Evolutionary conservation across 2,113 vertebrate species (phyloP).

Genomic region (Pluvianellus socialis): DNA sequence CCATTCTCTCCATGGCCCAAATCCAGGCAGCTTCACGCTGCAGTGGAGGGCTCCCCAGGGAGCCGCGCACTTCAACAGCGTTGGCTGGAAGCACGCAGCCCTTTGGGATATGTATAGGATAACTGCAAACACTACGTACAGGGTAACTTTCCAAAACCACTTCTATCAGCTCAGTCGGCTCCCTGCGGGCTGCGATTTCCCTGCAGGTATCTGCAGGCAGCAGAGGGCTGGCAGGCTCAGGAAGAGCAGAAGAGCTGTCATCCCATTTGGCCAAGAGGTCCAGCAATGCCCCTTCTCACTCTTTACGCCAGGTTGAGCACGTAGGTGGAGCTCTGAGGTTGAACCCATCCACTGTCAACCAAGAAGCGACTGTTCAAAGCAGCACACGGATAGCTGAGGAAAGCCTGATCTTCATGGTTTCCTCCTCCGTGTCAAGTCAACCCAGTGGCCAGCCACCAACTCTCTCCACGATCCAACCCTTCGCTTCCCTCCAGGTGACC

Average conservation of each 20-base stretch:
- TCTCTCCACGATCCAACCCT: not conserved
- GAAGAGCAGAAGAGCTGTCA: not conserved
- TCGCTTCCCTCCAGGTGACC: not conserved
- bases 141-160: not conserved
- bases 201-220: not conserved
- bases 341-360: not conserved
- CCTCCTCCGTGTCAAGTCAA: not conserved
- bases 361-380: not conserved
- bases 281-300: not conserved
- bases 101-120: not conserved
- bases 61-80: accelerated
- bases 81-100: accelerated
- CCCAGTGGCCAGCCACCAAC: not conserved
- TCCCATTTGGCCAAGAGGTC: not conserved
- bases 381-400: not conserved
- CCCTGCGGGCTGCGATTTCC: not conserved
- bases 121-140: accelerated
- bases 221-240: not conserved
- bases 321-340: not conserved
- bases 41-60: not conserved
- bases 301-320: accelerated
- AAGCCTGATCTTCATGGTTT: not conserved
- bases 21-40: not conserved
- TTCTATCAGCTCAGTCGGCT: not conserved
- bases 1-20: not conserved